A percentile compares a stretch with the other conserved stretches of the same genome.
phyloP scores from a whole-genome alignment of 2,888 invertebrate genomes.

The Ecliptopera silaceata region DNA sequence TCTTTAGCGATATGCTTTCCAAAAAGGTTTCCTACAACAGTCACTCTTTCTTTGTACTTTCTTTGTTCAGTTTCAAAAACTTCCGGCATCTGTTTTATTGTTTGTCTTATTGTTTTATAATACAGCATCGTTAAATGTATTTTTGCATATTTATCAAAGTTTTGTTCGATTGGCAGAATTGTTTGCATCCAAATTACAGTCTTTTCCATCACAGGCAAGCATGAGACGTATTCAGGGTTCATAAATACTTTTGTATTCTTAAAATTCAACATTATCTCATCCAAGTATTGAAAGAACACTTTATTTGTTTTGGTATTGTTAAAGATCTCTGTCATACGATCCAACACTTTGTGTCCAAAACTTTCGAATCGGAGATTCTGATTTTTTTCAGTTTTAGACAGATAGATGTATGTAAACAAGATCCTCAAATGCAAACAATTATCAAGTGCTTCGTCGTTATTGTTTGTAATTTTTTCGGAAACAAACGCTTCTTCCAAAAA shows the following conservation, averaged over 20 bases:
- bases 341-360: constrained; percentile 47
- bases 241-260: constrained; percentile 55
- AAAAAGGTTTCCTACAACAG: constrained; percentile 51
- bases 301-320: background rate
- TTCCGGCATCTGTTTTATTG: constrained; percentile 44
- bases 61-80: constrained; percentile 43
- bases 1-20: constrained; percentile 42
- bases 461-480: constrained; percentile 25
- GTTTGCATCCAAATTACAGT: constrained; percentile 45
- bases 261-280: constrained; percentile 43
- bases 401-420: constrained; percentile 52
- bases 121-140: constrained; percentile 60
- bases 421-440: constrained; percentile 43
- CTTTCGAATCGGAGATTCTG: constrained; percentile 42
- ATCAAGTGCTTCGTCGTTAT: constrained; percentile 23
- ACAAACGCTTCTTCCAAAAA: constrained; percentile 33
- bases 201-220: constrained; percentile 50
- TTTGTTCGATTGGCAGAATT: constrained; percentile 48
- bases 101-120: constrained; percentile 52
- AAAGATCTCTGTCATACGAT: constrained; percentile 37
- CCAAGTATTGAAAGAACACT: constrained; percentile 28
- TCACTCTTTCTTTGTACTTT: constrained; percentile 42
- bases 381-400: constrained; percentile 43
- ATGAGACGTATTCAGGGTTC: constrained; percentile 43
- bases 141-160: constrained; percentile 46